Conservation (phyloP, 2,888 invertebrate genomes). For the Balanococcus diminutus region DNA sequence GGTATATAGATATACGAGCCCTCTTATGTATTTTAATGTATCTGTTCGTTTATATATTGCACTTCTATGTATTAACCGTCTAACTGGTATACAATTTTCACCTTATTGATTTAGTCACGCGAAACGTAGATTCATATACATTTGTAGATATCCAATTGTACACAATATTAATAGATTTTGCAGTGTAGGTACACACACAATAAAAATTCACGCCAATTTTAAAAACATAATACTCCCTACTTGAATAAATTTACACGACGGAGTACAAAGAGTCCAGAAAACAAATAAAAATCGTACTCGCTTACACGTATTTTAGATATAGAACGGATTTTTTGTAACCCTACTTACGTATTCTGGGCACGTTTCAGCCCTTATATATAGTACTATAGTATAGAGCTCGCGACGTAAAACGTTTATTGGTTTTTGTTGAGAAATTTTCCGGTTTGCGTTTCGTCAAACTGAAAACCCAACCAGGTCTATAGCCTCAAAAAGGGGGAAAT, state of each 20-base stretch:
- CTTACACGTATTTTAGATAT: not conserved
- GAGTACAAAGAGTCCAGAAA: not conserved
- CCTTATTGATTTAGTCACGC: constrained; percentile 11
- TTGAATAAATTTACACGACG: not conserved
- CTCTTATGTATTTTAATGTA: not conserved
- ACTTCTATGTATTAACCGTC: not conserved
- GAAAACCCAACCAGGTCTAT: not conserved
- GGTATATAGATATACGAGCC: too few relatives aligned
- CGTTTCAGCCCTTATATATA: not conserved
- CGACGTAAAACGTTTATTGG: constrained; percentile 9
- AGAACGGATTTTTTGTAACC: constrained; percentile 3
- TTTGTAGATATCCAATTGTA: not conserved
- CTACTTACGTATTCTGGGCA: not conserved
- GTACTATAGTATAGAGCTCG: not conserved
- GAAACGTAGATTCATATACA: not conserved
- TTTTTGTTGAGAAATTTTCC: not conserved
- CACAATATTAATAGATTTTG: not conserved
- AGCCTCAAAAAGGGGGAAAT: not conserved
- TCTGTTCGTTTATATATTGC: not conserved
- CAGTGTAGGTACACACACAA: too few relatives aligned
- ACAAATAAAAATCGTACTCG: not conserved
- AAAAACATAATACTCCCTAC: not conserved
- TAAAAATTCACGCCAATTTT: not conserved
- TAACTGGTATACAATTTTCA: not conserved
- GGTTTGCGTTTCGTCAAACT: not conserved